A percentile compares a stretch with the other conserved stretches of the same genome.
Evolutionary conservation across 2,113 vertebrate genomes (phyloP).

Genomic region (Zosterops japonicus): DNA sequence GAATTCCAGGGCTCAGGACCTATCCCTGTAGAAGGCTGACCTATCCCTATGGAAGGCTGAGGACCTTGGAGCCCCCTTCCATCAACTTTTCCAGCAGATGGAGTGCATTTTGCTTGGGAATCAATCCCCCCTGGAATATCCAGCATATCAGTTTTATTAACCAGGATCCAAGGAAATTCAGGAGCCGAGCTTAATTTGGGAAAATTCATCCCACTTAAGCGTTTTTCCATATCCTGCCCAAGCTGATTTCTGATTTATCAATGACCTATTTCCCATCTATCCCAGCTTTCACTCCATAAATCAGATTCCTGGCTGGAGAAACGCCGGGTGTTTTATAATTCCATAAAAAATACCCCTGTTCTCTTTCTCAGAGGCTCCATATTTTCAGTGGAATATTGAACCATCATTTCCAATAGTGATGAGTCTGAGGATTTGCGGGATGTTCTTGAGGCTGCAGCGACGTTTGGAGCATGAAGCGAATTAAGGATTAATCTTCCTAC

Average conservation of each 20-base stretch:
- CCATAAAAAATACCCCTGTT: neutral
- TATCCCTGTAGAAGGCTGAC: neutral
- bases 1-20: neutral
- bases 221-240: constrained; percentile 34
- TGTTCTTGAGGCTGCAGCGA: neutral
- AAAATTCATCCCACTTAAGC: neutral
- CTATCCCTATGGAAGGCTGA: neutral
- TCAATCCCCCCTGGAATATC: neutral
- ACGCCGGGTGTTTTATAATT: neutral
- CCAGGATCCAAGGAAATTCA: constrained; percentile 30
- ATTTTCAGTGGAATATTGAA: neutral
- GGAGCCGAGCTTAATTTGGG: neutral
- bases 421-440: neutral
- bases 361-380: neutral
- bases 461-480: neutral
- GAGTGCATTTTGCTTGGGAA: neutral
- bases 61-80: neutral
- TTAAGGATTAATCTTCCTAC: neutral
- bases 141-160: constrained; percentile 35
- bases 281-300: neutral
- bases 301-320: neutral
- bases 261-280: constrained; percentile 20
- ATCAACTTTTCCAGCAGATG: neutral
- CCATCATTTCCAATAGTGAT: neutral
- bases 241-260: constrained; percentile 26